phyloP scores from a whole-genome alignment of 2,888 invertebrate genomes.

The Philereme vetulata region DNA sequence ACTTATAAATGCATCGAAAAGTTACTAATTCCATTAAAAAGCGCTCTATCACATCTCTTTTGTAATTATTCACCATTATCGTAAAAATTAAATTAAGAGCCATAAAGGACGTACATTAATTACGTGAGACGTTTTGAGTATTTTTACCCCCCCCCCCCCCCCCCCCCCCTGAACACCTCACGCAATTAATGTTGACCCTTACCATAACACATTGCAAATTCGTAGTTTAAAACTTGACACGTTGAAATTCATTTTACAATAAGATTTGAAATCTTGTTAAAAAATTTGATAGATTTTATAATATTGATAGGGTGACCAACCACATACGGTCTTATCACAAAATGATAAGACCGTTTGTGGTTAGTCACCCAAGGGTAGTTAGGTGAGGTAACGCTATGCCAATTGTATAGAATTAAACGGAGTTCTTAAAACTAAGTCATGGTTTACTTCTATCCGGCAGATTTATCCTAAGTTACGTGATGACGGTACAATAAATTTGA shows the following conservation, averaged over 20 bases:
- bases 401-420: constrained; percentile 15
- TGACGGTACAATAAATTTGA: constrained; percentile 29
- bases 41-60: constrained; percentile 74
- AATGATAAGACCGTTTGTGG: constrained; percentile 16
- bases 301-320: too few species aligned
- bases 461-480: constrained; percentile 31
- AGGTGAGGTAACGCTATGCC: constrained; percentile 28
- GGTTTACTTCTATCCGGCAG: constrained; percentile 35
- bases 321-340: too few species aligned
- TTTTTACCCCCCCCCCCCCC: too few species aligned
- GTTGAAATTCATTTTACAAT: background rate
- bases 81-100: constrained; percentile 38
- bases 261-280: background rate
- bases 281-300: constrained; percentile 2
- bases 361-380: constrained; percentile 9
- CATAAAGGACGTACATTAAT: too few species aligned
- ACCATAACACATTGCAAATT: constrained; percentile 2
- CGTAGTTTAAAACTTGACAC: background rate
- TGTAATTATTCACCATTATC: constrained; percentile 55
- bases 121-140: too few species aligned
- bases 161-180: too few species aligned
- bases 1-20: constrained; percentile 73
- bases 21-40: constrained; percentile 63
- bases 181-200: too few species aligned
- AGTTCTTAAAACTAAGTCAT: constrained; percentile 31